Conservation (phyloP, 2,888 invertebrate species). For the Plagodis dolabraria region DNA sequence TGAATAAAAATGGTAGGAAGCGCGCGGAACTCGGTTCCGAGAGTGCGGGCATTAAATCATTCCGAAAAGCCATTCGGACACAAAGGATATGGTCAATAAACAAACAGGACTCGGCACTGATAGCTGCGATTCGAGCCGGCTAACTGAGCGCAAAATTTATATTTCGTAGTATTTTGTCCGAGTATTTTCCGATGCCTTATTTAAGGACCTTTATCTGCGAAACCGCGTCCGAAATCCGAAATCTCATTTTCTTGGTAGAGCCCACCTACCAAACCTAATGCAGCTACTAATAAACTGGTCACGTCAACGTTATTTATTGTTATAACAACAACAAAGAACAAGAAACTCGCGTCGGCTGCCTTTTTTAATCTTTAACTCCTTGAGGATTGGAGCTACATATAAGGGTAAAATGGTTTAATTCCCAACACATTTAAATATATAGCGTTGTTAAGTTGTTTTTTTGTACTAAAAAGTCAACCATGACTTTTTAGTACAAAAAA, state of each 20-base stretch:
- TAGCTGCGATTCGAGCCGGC: slow-evolving; percentile 57
- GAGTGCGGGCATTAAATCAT: slow-evolving; percentile 68
- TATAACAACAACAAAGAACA: slow-evolving; percentile 71
- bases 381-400: slow-evolving; percentile 41
- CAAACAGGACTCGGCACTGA: slow-evolving; percentile 66
- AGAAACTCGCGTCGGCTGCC: slow-evolving; percentile 61
- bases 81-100: slow-evolving; percentile 78
- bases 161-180: slow-evolving; percentile 52
- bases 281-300: slow-evolving; percentile 79
- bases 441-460: too few relatives aligned
- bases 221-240: slow-evolving; percentile 59
- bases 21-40: slow-evolving; percentile 51
- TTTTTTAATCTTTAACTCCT: slow-evolving; percentile 60
- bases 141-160: slow-evolving; percentile 61
- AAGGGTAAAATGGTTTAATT: slow-evolving; percentile 25
- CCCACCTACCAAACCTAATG: slow-evolving; percentile 65
- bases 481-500: too few relatives aligned
- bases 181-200: slow-evolving; percentile 56
- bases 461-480: too few relatives aligned
- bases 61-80: slow-evolving; percentile 68
- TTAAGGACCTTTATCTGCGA: slow-evolving; percentile 55
- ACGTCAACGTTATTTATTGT: slow-evolving; percentile 81
- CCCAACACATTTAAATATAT: not conserved
- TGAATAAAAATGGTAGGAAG: slow-evolving; percentile 62
- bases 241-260: slow-evolving; percentile 59